Evolutionary conservation across 1,140 invertebrate genomes (phyloP), one percentile per base, ranked within the genome.

Genomic region (Micrasema minimum): DNA sequence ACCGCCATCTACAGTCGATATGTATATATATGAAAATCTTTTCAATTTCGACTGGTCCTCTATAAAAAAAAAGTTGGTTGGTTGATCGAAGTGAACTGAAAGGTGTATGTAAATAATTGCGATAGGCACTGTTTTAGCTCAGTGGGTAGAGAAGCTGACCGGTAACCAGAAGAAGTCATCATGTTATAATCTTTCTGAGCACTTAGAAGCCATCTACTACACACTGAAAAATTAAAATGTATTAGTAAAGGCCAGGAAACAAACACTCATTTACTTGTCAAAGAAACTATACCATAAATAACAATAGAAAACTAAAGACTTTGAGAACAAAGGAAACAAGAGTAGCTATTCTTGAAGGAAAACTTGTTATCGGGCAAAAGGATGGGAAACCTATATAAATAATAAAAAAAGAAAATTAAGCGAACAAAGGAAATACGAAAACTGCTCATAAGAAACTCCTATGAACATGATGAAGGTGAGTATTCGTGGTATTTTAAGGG

Each of bases 381-480:
- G 92, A 96, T 79, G 91, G 90, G 18, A 84, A 89, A 77, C 83
- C 83, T 38, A 86, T 94, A 22, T 85, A 85, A 67, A 81, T 86
- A 3, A 87, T 85, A 23, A 85, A 86, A 66, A 89, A 93, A 59
- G 92, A 92, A 79, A 87, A 93, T 73, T 88, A 91, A 75, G 89
- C 94, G 69, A 93, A 92, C 79, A 89, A 93, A 59, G 92, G 91
- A 37, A 91, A 90, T 91, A 0, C 83, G 93, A 53, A 94, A 93
- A 78, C 79, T 97, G 22, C 83, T 95, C 5, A 93, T 98, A 35
- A 87, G 91, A 72, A 90, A 90, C 71, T 89, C 91, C 2, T 93
- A 91, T 1, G 91, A 98, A 14, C 92, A 96, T 77, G 96, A 98
- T 81, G 96, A 98, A 83, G 96, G 96, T 18, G 95, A 98, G 85